Evolutionary conservation across 2,888 invertebrate genomes (phyloP).

Genomic region (Nomada ruficornis): DNA sequence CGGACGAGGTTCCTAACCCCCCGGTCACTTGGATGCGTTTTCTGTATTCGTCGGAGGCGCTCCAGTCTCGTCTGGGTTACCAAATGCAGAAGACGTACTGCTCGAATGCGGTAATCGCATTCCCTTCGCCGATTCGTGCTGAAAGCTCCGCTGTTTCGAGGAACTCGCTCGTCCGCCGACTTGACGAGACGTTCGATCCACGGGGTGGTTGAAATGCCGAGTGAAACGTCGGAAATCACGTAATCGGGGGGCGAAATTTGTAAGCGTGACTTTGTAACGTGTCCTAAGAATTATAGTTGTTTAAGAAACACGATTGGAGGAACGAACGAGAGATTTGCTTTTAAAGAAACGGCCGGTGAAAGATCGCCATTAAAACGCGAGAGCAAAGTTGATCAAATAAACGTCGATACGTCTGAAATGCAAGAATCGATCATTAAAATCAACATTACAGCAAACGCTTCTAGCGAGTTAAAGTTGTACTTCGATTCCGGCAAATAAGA

Average conservation of each 20-base stretch:
- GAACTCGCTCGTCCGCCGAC: conserved; percentile 45
- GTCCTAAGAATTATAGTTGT: too few relatives aligned
- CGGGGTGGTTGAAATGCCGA: conserved; percentile 29
- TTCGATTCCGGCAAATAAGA: too few relatives aligned
- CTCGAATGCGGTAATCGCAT: conserved; percentile 72
- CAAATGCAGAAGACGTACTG: conserved; percentile 69
- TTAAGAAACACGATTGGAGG: too few relatives aligned
- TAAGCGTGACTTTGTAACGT: too few relatives aligned
- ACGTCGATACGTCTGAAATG: too few relatives aligned
- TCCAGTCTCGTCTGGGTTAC: conserved; percentile 71
- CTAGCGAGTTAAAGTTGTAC: too few relatives aligned
- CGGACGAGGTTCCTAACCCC: conserved; percentile 61
- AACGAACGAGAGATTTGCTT: too few relatives aligned
- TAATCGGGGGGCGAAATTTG: background rate
- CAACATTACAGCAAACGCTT: too few relatives aligned
- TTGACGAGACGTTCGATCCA: conserved; percentile 39
- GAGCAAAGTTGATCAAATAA: too few relatives aligned
- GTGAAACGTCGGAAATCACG: background rate
- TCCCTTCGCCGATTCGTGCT: conserved; percentile 62
- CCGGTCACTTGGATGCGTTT: conserved; percentile 65
- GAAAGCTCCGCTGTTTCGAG: conserved; percentile 55
- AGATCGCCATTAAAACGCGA: too few relatives aligned
- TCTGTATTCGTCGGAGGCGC: conserved; percentile 71
- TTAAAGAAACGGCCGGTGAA: too few relatives aligned
- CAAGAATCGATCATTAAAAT: too few relatives aligned